phyloP scores from a whole-genome alignment of 2,113 vertebrate genomes.

The Siniperca chuatsi region DNA sequence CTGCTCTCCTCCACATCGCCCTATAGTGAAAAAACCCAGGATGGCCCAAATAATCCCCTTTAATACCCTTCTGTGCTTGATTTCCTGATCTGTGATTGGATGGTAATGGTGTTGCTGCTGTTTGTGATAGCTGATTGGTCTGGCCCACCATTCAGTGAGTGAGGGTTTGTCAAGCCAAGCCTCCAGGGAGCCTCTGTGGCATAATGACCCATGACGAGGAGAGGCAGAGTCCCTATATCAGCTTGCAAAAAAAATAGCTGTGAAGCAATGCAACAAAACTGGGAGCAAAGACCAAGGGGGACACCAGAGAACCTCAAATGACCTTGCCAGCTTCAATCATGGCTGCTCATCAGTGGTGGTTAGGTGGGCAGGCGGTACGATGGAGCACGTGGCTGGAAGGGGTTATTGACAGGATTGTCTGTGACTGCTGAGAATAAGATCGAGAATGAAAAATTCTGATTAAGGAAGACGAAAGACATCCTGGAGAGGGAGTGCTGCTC shows the following conservation, averaged over 20 bases:
- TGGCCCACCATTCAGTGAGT: slow-evolving; percentile 55
- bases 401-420: slow-evolving; percentile 80
- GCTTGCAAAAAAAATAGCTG: slow-evolving; percentile 48
- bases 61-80: slow-evolving; percentile 82
- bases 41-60: slow-evolving; percentile 83
- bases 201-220: slow-evolving; percentile 75
- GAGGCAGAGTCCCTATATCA: slow-evolving; percentile 58
- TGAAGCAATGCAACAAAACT: slow-evolving; percentile 49
- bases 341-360: slow-evolving; percentile 62
- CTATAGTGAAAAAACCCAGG: slow-evolving; percentile 55
- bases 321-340: slow-evolving; percentile 80
- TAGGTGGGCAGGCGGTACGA: slow-evolving; percentile 47
- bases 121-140: slow-evolving; percentile 81
- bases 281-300: slow-evolving; percentile 34
- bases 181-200: slow-evolving; percentile 64
- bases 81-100: slow-evolving; percentile 81
- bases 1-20: slow-evolving; percentile 53
- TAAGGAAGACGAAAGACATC: slow-evolving; percentile 70
- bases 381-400: slow-evolving; percentile 40
- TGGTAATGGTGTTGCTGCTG: slow-evolving; percentile 56
- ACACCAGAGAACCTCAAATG: slow-evolving; percentile 71
- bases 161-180: slow-evolving; percentile 65
- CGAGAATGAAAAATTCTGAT: slow-evolving; percentile 70
- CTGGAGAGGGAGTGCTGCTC: slow-evolving; percentile 70
- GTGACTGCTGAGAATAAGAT: slow-evolving; percentile 67